A percentile compares a stretch with the other conserved stretches of the same genome.
phyloP scores from a whole-genome alignment of 2,888 invertebrate genomes.

The Romanomermis culicivorax region DNA sequence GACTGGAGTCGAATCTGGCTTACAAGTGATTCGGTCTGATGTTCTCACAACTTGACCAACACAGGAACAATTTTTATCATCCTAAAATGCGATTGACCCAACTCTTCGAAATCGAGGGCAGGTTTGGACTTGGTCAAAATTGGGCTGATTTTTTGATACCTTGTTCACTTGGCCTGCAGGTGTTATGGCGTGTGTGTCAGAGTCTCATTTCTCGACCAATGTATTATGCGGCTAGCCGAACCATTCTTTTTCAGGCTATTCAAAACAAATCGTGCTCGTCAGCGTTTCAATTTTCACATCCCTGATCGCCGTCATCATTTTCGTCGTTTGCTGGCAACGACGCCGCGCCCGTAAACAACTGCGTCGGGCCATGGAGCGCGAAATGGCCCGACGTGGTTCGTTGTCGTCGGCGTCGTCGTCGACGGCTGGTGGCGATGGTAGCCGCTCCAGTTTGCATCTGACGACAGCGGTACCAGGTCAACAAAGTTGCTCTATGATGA shows the following conservation, averaged over 20 bases:
- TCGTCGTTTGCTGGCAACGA: neutral
- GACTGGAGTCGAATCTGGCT: too few relatives aligned
- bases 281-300: neutral
- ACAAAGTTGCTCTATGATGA: neutral
- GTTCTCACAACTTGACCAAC: too few relatives aligned
- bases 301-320: neutral
- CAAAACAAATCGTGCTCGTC: neutral
- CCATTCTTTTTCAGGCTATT: constrained; percentile 1
- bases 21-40: too few relatives aligned
- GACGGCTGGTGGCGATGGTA: neutral
- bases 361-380: neutral
- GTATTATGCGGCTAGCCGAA: too few relatives aligned
- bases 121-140: too few relatives aligned
- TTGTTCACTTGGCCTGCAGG: too few relatives aligned
- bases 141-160: too few relatives aligned
- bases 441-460: neutral
- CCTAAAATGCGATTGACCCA: too few relatives aligned
- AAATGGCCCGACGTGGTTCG: neutral
- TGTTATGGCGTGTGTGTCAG: too few relatives aligned
- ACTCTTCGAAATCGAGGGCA: too few relatives aligned
- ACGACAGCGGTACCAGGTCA: neutral
- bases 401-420: neutral
- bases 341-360: neutral
- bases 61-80: too few relatives aligned
- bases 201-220: too few relatives aligned